Evolutionary conservation across 2,888 invertebrate species (phyloP).

Genomic region (Ophion costatus): DNA sequence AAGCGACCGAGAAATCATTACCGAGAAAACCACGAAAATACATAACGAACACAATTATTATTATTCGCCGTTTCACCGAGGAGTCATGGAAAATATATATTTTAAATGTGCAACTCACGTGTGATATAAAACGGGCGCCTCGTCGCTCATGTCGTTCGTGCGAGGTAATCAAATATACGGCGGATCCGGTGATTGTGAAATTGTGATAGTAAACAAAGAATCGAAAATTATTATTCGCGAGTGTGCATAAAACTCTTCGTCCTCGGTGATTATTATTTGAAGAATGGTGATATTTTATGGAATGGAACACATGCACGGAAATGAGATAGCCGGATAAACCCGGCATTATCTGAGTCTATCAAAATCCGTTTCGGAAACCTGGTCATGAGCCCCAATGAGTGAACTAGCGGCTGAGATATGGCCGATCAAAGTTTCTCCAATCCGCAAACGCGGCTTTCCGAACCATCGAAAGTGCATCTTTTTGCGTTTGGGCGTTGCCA

Average conservation of each 20-base stretch:
- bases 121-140: constrained; percentile 5
- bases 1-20: neutral
- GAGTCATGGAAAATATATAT: constrained; percentile 44
- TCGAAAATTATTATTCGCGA: constrained; percentile 25
- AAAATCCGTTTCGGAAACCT: too few species aligned
- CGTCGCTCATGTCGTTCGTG: neutral
- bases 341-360: too few species aligned
- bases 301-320: neutral
- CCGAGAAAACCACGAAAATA: constrained; percentile 3
- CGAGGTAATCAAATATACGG: constrained; percentile 37
- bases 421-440: too few species aligned
- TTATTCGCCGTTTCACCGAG: constrained; percentile 39
- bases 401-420: too few species aligned
- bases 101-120: constrained; percentile 18
- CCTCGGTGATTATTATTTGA: neutral
- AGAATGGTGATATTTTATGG: neutral
- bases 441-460: too few species aligned
- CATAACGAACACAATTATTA: constrained; percentile 37
- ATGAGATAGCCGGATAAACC: too few species aligned
- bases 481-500: too few species aligned
- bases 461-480: too few species aligned
- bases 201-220: constrained; percentile 2
- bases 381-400: too few species aligned
- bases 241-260: constrained; percentile 4
- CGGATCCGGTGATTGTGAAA: constrained; percentile 27